A percentile compares a stretch with the other conserved stretches of the same genome.
These are phyloP conservation scores for Actenoides lindsayi DNA, from an alignment of 2,113 vertebrate genomes.

Conservation along the genomic window DNA sequence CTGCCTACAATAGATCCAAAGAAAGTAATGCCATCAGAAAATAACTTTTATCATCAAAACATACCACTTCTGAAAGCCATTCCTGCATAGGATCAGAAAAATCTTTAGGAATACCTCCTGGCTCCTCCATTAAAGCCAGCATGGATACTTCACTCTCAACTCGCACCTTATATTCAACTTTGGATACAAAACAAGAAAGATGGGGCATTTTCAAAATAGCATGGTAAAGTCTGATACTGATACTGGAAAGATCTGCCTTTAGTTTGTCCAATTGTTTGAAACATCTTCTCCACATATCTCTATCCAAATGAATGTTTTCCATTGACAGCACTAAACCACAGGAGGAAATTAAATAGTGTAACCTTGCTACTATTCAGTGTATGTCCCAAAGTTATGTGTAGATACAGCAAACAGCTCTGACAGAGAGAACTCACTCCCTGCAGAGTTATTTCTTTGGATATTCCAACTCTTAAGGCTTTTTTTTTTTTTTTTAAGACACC, in stretches of 20 bases:
- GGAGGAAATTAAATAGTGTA: neutral
- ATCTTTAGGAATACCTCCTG: neutral
- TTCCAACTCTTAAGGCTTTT: neutral
- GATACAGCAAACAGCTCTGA: neutral
- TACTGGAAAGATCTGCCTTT: neutral
- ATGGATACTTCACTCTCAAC: neutral
- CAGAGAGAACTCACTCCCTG: neutral
- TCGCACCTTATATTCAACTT: neutral
- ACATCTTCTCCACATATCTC: neutral
- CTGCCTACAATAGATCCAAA: neutral
- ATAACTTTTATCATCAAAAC: neutral
- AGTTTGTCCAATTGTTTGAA: neutral
- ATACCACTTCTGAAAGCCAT: neutral
- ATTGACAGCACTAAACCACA: neutral
- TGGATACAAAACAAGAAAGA: neutral
- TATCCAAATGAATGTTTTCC: neutral
- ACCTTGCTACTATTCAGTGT: neutral
- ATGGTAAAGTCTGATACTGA: no score
- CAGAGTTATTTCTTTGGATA: neutral
- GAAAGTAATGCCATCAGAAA: neutral
- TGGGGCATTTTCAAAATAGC: neutral
- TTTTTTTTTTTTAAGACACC: neutral
- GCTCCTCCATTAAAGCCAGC: neutral
- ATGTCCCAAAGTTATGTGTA: neutral
- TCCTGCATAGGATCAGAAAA: neutral